phyloP scores from a whole-genome alignment of 2,113 vertebrate species.

The Ictalurus furcatus region DNA sequence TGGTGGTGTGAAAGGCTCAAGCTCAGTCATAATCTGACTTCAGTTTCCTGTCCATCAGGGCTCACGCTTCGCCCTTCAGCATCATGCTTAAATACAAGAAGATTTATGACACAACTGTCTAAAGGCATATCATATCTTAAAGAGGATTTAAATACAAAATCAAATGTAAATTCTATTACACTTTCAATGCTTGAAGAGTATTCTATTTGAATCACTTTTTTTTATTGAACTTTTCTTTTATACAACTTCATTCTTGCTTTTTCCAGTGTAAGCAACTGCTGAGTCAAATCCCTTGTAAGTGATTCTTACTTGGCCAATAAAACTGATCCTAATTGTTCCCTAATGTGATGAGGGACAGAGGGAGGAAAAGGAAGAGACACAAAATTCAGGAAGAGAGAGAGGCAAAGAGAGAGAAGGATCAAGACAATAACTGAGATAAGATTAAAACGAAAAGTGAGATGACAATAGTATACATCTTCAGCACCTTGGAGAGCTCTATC shows the following conservation, averaged over 20 bases:
- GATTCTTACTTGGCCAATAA: not conserved
- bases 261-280: too few relatives aligned
- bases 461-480: conserved; percentile 33
- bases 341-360: not conserved
- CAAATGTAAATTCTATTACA: not conserved
- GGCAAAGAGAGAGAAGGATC: not conserved
- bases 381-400: not conserved
- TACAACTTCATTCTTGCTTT: not conserved
- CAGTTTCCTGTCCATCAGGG: conserved; percentile 25
- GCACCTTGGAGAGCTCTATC: conserved; percentile 58
- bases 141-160: not conserved
- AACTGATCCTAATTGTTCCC: not conserved
- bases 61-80: not conserved
- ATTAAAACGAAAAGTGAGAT: not conserved
- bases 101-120: not conserved
- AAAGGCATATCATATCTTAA: not conserved
- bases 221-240: not conserved
- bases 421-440: not conserved
- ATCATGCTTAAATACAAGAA: not conserved
- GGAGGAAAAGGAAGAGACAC: not conserved
- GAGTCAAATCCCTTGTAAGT: not conserved
- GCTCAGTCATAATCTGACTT: conserved; percentile 35
- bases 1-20: conserved; percentile 40
- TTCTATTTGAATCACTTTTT: not conserved
- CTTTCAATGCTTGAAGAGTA: too few relatives aligned